These are phyloP conservation scores for Drosophila pandora DNA, from an alignment of 1,140 invertebrate genomes.

Conservation along the genomic window DNA sequence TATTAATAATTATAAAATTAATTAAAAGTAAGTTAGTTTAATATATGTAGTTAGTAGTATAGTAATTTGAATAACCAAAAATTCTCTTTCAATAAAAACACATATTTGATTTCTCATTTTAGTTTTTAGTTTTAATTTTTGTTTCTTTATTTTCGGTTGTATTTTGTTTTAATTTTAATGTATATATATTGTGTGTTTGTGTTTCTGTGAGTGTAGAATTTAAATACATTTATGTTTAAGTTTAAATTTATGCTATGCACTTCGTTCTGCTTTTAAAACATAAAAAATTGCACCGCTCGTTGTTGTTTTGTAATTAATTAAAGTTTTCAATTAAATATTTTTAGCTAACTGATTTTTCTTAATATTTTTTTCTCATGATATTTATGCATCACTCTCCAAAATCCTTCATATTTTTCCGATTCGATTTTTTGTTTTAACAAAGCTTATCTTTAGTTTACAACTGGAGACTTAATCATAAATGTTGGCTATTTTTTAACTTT, in stretches of 20 bases:
- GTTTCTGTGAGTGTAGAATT: constrained; percentile 65
- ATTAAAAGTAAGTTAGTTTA: too few relatives aligned
- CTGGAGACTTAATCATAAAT: constrained; percentile 68
- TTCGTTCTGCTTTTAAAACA: constrained; percentile 77
- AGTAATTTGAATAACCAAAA: too few relatives aligned
- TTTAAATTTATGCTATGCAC: constrained; percentile 82
- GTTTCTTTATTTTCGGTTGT: constrained; percentile 20
- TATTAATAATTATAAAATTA: too few relatives aligned
- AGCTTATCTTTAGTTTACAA: constrained; percentile 70
- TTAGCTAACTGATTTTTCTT: constrained; percentile 32
- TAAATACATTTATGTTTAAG: constrained; percentile 67
- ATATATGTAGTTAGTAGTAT: too few relatives aligned
- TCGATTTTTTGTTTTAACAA: constrained; percentile 39
- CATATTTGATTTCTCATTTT: constrained; percentile 49
- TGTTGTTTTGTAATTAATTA: constrained; percentile 50
- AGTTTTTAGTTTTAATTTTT: constrained; percentile 29
- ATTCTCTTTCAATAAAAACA: constrained; percentile 13
- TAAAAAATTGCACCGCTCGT: constrained; percentile 81
- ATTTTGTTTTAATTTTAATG: constrained; percentile 39
- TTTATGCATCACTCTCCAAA: neutral
- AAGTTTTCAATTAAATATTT: constrained; percentile 8
- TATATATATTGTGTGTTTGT: constrained; percentile 32
- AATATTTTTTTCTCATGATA: neutral
- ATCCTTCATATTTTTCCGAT: neutral
- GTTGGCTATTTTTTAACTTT: constrained; percentile 77